Evolutionary conservation across 2,888 invertebrate genomes (phyloP).

Genomic region (Cephus rjabovi): DNA sequence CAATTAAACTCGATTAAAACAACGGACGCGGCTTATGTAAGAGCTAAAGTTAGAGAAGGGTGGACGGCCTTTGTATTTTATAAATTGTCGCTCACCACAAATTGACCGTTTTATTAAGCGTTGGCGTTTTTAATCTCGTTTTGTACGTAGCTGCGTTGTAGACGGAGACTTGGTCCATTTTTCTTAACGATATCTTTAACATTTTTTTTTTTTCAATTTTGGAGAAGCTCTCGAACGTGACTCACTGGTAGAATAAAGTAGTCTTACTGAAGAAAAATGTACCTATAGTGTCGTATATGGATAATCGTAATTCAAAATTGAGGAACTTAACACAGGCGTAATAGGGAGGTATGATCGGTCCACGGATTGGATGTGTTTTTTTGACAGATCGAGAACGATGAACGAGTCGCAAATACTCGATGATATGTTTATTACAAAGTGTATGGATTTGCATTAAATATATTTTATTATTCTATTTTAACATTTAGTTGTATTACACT

Average conservation of each 20-base stretch:
- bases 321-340: slow-evolving; percentile 30
- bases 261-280: too few species aligned
- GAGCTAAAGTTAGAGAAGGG: slow-evolving; percentile 39
- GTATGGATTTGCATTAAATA: slow-evolving; percentile 20
- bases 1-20: slow-evolving; percentile 51
- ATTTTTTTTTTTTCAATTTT: slow-evolving; percentile 41
- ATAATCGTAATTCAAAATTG: slow-evolving; percentile 36
- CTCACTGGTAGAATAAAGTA: neutral
- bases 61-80: slow-evolving; percentile 29
- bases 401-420: too few species aligned
- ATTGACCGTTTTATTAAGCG: slow-evolving; percentile 25
- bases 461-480: slow-evolving; percentile 17
- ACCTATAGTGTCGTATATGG: too few species aligned
- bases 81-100: slow-evolving; percentile 20
- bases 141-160: slow-evolving; percentile 40
- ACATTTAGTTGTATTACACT: slow-evolving; percentile 25
- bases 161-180: slow-evolving; percentile 37
- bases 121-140: slow-evolving; percentile 25
- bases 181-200: slow-evolving; percentile 26
- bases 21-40: slow-evolving; percentile 42
- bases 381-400: too few species aligned
- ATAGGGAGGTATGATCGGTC: too few species aligned
- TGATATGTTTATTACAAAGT: too few species aligned
- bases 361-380: too few species aligned
- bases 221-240: slow-evolving; percentile 40